Base-by-base conservation (phyloP, 1,140 invertebrate species). In the Schlechtendalia chinensis region DNA sequence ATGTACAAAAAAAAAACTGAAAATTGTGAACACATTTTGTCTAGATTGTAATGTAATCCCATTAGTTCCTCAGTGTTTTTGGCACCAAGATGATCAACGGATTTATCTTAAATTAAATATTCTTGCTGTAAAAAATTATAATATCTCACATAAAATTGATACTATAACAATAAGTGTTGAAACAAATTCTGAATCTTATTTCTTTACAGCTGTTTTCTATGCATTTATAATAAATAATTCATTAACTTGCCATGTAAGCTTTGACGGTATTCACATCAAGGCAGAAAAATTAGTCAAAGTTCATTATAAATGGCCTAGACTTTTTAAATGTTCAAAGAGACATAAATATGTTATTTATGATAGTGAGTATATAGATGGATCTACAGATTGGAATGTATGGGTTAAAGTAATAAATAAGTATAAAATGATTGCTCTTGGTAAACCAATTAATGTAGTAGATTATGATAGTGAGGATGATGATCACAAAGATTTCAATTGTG, bases 301-400 rank as follows among this genome's bases (percentile, higher is more conserved):
- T 14, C 22, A 79, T 24, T 61, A 79, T n/a, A 16, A 29, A 11
- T 79, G 74, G 74, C 74, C 74, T 24, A 58, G 74, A 14, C 56
- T 79, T 1, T 17, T 61, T 27, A 79, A 79, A 61, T 79, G 74
- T 47, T 5, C 32, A 61, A 61, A 79, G n/a, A 79, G 39, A 27
- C 74, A 79, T 79, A 79, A 79, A 61, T 79, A 79, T 27, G 22
- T 79, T 45, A 61, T 53, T 61, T 79, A 61, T 61, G 22, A 79
- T n/a, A 27, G 32, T 12, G 74, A 79, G 19, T 27, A 61, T n/a
- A 6, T 50, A 12, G 10, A 2, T 59, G 74, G 27, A 22, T 0
- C 5, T 17, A 45, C 11, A 27, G 12, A 61, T 10, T 17, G 12
- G 47, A 79, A 79, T 24, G 6, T 47, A 11, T 79, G 56, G 74